These are phyloP conservation scores for Avahi laniger DNA, from an alignment of 2,797 vertebrate genomes.

Conservation along the genomic window DNA sequence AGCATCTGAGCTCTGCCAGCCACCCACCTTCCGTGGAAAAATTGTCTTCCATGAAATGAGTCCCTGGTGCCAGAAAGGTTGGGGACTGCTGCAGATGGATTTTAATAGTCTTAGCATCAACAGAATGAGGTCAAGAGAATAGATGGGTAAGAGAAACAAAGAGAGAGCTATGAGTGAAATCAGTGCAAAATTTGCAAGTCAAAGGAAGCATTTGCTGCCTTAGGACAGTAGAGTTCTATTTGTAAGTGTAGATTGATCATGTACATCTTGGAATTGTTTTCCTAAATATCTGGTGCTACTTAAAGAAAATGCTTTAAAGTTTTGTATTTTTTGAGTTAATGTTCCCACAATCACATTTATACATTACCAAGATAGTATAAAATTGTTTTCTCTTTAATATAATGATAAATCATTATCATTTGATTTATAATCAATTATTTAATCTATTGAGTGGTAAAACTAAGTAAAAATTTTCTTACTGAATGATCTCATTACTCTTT, in stretches of 20 bases:
- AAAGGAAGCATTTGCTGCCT: neutral
- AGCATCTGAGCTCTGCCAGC: too few species aligned
- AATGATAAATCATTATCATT: neutral
- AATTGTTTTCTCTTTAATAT: neutral
- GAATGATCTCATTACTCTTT: neutral
- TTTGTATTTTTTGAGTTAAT: conserved; percentile 17
- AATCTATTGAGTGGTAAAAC: neutral
- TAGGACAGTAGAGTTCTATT: neutral
- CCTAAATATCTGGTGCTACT: neutral
- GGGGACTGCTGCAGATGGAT: neutral
- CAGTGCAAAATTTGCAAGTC: neutral
- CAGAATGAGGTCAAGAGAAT: neutral
- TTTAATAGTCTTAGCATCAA: neutral
- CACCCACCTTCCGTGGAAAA: too few species aligned
- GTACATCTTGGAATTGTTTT: neutral
- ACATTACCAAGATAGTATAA: neutral
- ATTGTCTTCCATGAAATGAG: too few species aligned
- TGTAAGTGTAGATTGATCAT: neutral
- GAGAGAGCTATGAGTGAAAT: neutral
- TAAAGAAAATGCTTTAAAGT: neutral
- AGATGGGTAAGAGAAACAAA: neutral
- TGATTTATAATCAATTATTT: neutral
- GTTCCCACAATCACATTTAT: neutral
- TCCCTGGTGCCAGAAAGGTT: too few species aligned
- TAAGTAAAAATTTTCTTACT: conserved; percentile 24